Evolutionary conservation across 2,888 invertebrate species (phyloP).

Genomic region (Philopedon plagiatum): DNA sequence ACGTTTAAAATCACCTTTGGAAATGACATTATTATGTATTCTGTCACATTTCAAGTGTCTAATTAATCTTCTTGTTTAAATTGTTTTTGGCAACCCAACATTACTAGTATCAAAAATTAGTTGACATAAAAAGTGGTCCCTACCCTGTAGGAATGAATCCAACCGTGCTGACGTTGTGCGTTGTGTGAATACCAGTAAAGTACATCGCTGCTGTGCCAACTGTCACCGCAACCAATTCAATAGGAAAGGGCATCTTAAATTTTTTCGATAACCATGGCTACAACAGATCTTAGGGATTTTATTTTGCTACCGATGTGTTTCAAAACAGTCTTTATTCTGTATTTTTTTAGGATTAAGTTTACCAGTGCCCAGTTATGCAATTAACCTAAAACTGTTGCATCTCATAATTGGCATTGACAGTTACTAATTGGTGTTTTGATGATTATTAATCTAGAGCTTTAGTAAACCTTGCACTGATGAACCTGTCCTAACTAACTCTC

Average conservation of each 20-base stretch:
- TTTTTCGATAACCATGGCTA: constrained; percentile 78
- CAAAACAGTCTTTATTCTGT: too few species aligned
- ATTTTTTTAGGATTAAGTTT: too few species aligned
- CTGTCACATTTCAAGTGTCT: too few species aligned
- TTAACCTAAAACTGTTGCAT: too few species aligned
- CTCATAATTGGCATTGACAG: too few species aligned
- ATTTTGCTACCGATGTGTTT: not conserved
- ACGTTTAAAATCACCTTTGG: not conserved
- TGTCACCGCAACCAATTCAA: constrained; percentile 85
- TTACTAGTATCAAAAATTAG: not conserved
- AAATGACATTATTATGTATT: not conserved
- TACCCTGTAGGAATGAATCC: constrained; percentile 89
- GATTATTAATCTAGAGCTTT: too few species aligned
- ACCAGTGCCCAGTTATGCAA: too few species aligned
- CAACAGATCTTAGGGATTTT: constrained; percentile 56
- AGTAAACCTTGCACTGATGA: too few species aligned
- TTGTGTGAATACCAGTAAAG: constrained; percentile 72
- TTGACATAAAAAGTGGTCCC: constrained; percentile 59
- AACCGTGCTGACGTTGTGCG: constrained; percentile 77
- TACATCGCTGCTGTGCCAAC: constrained; percentile 80
- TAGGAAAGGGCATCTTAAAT: constrained; percentile 83
- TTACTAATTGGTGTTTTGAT: too few species aligned
- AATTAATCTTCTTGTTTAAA: too few species aligned
- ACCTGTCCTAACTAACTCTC: too few species aligned
- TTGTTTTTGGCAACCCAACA: too few species aligned